Evolutionary conservation across 2,797 vertebrate species (phyloP), one percentile per base, ranked within the genome.

Genomic region (Syndactyla subalaris): DNA sequence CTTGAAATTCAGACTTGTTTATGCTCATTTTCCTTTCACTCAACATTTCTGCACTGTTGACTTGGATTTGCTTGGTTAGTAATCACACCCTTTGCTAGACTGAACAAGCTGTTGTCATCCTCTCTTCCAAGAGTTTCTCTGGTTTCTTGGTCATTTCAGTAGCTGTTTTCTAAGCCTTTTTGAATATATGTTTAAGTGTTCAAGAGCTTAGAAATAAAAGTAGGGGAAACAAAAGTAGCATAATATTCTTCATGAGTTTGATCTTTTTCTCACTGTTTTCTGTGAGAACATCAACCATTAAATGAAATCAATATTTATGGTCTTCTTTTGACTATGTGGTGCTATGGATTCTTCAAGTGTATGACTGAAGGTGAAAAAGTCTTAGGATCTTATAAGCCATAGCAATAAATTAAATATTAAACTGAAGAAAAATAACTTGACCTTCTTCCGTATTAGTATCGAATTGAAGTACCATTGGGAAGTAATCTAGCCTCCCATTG

Each of bases 1-100:
- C 41, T 85, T 41, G 54, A 85, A 89, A 93, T 83, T 92, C 20
- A 45, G 36, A 80, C 34, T 78, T 92, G 46, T 81, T 94, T 90
- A 68, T 86, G 12, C 49, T 92, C 27, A 19, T 89, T 85, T 96
- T 93, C 9, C n/a, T 95, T 92, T 94, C 70, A 34, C 30, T 94
- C 55, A 89, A 52, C 29, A 24, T 78, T 95, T 92, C 66, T 88
- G 32, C 30, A 17, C 32, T 95, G 86, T 94, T 93, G 79, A 88
- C 76, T 82, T 88, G 72, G 4, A 85, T 93, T 94, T 91, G 46
- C 76, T 80, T 86, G 51, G 26, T 48, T 43, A 95, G 72, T 95
- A 90, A 68, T 88, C 46, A 51, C 48, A 74, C 61, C 62, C 30
- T 84, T 96, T 43, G n/a, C 73, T 93, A 87, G 54, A 54, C 62